phyloP scores from a whole-genome alignment of 1,140 invertebrate genomes.

The Pogonomyrmex californicus region DNA sequence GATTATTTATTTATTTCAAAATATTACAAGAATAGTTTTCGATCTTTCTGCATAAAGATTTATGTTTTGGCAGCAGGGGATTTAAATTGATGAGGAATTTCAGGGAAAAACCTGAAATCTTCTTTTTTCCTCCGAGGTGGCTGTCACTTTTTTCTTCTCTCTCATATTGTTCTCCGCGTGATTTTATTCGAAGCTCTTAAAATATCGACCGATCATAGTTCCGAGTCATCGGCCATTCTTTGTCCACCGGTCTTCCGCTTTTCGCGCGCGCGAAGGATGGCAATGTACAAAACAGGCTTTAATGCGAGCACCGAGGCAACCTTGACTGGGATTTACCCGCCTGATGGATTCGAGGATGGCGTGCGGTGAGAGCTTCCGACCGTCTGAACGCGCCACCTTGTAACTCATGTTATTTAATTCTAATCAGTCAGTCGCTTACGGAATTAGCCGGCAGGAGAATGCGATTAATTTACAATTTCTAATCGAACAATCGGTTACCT shows the following conservation, averaged over 20 bases:
- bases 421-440: slow-evolving; percentile 64
- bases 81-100: neutral
- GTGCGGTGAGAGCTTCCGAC: slow-evolving; percentile 69
- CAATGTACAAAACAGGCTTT: slow-evolving; percentile 60
- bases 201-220: slow-evolving; percentile 45
- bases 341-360: slow-evolving; percentile 80
- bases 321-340: slow-evolving; percentile 73
- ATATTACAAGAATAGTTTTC: neutral
- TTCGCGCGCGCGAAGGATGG: slow-evolving; percentile 25
- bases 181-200: slow-evolving; percentile 20
- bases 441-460: slow-evolving; percentile 41
- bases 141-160: neutral
- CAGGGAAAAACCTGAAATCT: neutral
- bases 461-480: slow-evolving; percentile 52
- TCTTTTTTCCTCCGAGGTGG: neutral
- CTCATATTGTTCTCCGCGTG: neutral
- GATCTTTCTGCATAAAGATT: neutral
- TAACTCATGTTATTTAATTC: slow-evolving; percentile 75
- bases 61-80: neutral
- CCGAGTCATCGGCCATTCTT: slow-evolving; percentile 49
- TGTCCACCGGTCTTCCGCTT: slow-evolving; percentile 55
- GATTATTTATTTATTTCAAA: neutral
- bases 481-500: slow-evolving; percentile 30
- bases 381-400: slow-evolving; percentile 62
- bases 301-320: slow-evolving; percentile 67